Conservation (phyloP, 2,797 vertebrate genomes). For the Nothura maculosa region DNA sequence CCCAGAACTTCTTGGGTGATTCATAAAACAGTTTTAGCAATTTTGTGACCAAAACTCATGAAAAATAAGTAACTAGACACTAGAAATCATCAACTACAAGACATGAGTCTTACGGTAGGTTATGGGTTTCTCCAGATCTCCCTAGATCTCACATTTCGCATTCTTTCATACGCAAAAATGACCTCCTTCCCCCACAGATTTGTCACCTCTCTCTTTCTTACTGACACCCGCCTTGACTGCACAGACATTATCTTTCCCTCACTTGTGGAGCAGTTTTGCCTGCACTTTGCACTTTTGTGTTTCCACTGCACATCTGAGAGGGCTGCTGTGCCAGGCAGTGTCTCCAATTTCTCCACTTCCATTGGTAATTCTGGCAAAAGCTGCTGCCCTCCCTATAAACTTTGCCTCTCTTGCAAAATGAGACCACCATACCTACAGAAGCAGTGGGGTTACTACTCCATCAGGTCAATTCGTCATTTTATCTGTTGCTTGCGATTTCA, state of each 20-base stretch:
- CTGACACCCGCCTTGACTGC: accelerated
- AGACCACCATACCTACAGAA: neutral
- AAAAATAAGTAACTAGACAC: neutral
- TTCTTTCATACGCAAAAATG: neutral
- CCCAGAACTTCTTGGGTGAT: neutral
- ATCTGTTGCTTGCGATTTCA: neutral
- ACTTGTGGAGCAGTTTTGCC: neutral
- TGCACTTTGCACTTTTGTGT: neutral
- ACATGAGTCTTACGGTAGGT: accelerated
- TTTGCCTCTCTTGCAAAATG: neutral
- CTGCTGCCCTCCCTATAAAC: neutral
- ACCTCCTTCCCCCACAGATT: accelerated
- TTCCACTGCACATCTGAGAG: neutral
- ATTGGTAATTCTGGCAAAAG: neutral
- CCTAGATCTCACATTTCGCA: too few relatives aligned
- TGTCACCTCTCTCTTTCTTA: neutral
- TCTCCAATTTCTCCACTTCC: neutral
- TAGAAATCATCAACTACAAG: neutral
- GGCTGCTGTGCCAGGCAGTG: accelerated
- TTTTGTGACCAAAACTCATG: neutral
- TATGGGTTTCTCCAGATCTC: neutral
- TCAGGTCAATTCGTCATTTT: accelerated
- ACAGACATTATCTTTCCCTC: neutral
- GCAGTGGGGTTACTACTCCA: neutral
- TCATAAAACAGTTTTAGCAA: neutral